Evolutionary conservation across 2,888 invertebrate species (phyloP).

Genomic region (Macrophya annulata): DNA sequence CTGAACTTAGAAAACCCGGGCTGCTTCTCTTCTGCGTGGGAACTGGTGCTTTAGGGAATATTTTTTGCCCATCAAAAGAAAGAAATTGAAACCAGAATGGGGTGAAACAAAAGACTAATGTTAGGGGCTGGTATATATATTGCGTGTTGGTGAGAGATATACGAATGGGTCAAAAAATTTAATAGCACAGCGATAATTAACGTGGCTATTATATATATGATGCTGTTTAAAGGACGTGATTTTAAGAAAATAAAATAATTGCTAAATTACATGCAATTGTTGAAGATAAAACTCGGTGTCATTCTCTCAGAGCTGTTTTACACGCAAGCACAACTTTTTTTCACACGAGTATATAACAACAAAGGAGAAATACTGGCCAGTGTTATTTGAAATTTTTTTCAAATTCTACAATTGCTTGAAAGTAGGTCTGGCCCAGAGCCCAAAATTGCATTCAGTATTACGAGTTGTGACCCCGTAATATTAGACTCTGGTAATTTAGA

Average conservation of each 20-base stretch:
- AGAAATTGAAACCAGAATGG: background rate
- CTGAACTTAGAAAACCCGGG: background rate
- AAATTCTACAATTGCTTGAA: background rate
- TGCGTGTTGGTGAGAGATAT: constrained; percentile 3
- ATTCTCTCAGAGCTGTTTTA: background rate
- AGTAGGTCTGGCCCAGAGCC: constrained; percentile 21
- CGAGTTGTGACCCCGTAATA: background rate
- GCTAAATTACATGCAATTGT: background rate
- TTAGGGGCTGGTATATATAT: background rate
- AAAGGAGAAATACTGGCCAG: background rate
- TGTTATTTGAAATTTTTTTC: background rate
- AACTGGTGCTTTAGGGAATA: background rate
- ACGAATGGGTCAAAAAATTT: background rate
- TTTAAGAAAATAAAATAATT: background rate
- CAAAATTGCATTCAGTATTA: background rate
- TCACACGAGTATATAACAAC: background rate
- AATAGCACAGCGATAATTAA: background rate
- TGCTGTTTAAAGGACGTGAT: background rate
- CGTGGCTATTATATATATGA: background rate
- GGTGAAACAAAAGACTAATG: constrained; percentile 14
- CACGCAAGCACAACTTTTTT: background rate
- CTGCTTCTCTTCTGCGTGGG: background rate
- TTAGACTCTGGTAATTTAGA: constrained; percentile 15
- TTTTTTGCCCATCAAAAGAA: background rate
- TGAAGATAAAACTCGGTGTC: background rate